Percentiles rank a stretch among this genome's conserved stretches.
These are phyloP conservation scores for Cepphus grylle DNA, from an alignment of 2,113 vertebrate species.

Conservation along the genomic window DNA sequence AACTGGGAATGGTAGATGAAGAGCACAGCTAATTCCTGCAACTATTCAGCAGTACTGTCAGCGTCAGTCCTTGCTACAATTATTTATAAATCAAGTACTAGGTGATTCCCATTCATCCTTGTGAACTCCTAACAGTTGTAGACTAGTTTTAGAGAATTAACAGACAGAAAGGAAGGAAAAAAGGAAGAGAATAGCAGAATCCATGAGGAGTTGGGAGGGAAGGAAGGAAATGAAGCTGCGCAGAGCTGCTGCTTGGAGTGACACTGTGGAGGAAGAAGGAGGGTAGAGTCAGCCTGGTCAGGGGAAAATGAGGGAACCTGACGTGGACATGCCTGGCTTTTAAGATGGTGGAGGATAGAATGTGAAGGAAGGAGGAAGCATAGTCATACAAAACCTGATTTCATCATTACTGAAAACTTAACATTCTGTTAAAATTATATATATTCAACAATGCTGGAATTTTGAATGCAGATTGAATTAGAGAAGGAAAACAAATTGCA, in stretches of 20 bases:
- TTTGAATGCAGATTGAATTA: background rate
- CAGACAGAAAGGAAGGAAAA: background rate
- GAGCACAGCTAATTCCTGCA: background rate
- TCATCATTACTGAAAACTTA: background rate
- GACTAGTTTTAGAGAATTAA: background rate
- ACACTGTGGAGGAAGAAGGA: accelerated
- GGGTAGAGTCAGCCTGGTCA: background rate
- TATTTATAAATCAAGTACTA: background rate
- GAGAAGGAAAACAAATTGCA: background rate
- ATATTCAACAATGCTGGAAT: background rate
- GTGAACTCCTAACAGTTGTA: background rate
- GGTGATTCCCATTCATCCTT: background rate
- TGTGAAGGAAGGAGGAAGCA: background rate
- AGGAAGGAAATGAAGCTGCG: background rate
- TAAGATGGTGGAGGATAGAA: background rate
- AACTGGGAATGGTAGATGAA: background rate
- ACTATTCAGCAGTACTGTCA: background rate
- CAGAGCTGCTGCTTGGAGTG: background rate
- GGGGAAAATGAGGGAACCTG: background rate
- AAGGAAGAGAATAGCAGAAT: background rate
- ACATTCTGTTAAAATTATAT: background rate
- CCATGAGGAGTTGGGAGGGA: background rate
- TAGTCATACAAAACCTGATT: background rate
- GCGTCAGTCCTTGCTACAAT: background rate
- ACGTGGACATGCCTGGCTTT: background rate